A percentile compares a stretch with the other conserved stretches of the same genome.
These are phyloP conservation scores for Himalopsyche phryganea DNA, from an alignment of 1,140 invertebrate species.

Conservation along the genomic window DNA sequence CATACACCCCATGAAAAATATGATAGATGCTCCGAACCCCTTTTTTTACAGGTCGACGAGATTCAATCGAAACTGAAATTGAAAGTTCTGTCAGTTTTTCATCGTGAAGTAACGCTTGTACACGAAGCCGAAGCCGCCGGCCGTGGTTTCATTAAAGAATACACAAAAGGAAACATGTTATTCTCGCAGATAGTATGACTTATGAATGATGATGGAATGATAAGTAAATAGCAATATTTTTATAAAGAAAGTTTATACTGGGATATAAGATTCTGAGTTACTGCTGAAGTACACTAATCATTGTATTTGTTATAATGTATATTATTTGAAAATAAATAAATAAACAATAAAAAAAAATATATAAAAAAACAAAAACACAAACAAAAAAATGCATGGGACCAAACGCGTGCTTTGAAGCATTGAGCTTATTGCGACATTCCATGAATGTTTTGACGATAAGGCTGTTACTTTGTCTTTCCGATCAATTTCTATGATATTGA, in stretches of 20 bases:
- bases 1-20: slow-evolving; percentile 16
- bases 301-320: slow-evolving; percentile 52
- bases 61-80: too few relatives aligned
- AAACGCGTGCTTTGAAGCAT: slow-evolving; percentile 13
- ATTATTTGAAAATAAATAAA: slow-evolving; percentile 51
- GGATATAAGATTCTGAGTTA: slow-evolving; percentile 27
- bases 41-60: slow-evolving; percentile 49
- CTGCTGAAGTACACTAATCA: slow-evolving; percentile 34
- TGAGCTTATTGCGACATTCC: slow-evolving; percentile 3
- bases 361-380: slow-evolving; percentile 45
- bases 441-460: not conserved
- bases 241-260: slow-evolving; percentile 36
- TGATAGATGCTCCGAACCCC: slow-evolving; percentile 40
- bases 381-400: slow-evolving; percentile 28
- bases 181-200: slow-evolving; percentile 7
- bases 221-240: slow-evolving; percentile 32
- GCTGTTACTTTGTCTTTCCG: too few relatives aligned
- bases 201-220: slow-evolving; percentile 29
- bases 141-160: too few relatives aligned
- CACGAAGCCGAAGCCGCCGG: slow-evolving; percentile 31
- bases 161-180: slow-evolving; percentile 1
- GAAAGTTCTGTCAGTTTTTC: too few relatives aligned
- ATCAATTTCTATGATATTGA: too few relatives aligned
- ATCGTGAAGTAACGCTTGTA: slow-evolving; percentile 23
- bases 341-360: slow-evolving; percentile 45